Evolutionary conservation across 2,888 invertebrate species (phyloP), one percentile per base, ranked within the genome.

Genomic region (Alitta virens): DNA sequence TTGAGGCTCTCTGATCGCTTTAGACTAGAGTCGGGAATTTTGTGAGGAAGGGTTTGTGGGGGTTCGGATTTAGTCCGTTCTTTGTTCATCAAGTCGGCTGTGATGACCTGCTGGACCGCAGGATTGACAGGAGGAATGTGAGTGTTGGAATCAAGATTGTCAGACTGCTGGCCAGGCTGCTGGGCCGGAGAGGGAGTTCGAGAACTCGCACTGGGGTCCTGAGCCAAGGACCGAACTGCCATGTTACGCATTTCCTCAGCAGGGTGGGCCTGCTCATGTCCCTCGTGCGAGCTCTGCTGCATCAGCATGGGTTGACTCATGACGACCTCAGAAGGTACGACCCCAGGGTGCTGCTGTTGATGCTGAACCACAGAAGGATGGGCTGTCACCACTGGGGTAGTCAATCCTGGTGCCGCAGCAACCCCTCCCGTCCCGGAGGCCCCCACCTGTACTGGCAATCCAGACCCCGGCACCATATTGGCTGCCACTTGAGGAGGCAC

Each of bases 1-100:
- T 57, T 57, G 21, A 57, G 49, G 50, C 57, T 57, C 49, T 57
- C 46, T 18, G 57, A 57, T n/a, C 57, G 57, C 50, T 33, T 23
- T 2, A 57, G 21, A 49, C 16, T 23, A 18, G 52, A 25, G 23
- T 52, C 7, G n/a, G 14, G 42, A 21, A 7, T 42, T 40, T 23
- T 23, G 18, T n/a, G 18, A 7, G 49, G 23, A n/a, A 49, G 33
- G 33, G 46, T 5, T n/a, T 46, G 46, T 12, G 46, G 46, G 46
- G 46, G 46, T 21, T 40, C 59, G 14, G 33, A 33, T 25, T 59
- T 51, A 2, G 42, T 42, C 12, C 52, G 59, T 18, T 59, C 59
- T 27, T 52, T 51, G 23, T 12, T 33, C 27, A 21, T 21, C 21
- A 33, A 33, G 12, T 51, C 59, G 9, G 23, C 2, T 2, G 26